phyloP scores from a whole-genome alignment of 2,888 invertebrate genomes.

The Drosophila longiperda region DNA sequence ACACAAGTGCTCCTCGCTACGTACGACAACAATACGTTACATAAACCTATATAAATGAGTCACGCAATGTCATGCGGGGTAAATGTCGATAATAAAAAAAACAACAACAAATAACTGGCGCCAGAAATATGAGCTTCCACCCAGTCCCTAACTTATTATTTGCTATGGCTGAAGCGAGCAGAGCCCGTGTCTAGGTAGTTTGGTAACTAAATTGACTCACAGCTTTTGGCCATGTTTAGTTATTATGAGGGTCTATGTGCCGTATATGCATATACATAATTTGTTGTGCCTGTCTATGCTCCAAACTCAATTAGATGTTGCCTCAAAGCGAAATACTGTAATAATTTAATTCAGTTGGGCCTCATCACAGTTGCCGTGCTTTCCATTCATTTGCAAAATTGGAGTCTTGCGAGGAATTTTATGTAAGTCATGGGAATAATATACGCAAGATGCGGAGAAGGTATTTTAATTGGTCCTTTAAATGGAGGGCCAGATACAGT shows the following conservation, averaged over 20 bases:
- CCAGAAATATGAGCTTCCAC: slow-evolving; percentile 62
- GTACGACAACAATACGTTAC: slow-evolving; percentile 50
- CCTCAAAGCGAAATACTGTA: neutral
- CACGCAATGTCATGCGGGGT: slow-evolving; percentile 78
- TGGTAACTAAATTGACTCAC: slow-evolving; percentile 20
- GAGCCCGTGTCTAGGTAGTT: slow-evolving; percentile 60
- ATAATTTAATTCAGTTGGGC: neutral
- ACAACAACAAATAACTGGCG: slow-evolving; percentile 65
- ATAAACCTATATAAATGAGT: slow-evolving; percentile 76
- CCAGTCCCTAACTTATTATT: slow-evolving; percentile 17
- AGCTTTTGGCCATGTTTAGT: slow-evolving; percentile 23
- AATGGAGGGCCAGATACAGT: slow-evolving; percentile 25
- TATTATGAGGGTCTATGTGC: slow-evolving; percentile 16
- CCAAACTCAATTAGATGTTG: slow-evolving; percentile 57
- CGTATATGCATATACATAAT: slow-evolving; percentile 9
- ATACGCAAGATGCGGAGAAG: neutral
- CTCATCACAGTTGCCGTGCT: slow-evolving; percentile 2
- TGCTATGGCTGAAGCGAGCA: slow-evolving; percentile 9
- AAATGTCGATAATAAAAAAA: slow-evolving; percentile 53
- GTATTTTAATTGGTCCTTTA: slow-evolving; percentile 4
- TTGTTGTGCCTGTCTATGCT: slow-evolving; percentile 16
- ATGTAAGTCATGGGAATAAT: neutral
- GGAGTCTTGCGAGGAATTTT: neutral
- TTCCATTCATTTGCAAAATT: neutral
- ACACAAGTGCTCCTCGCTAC: slow-evolving; percentile 30